phyloP scores from a whole-genome alignment of 2,888 invertebrate species.

The Suillia variegata region DNA sequence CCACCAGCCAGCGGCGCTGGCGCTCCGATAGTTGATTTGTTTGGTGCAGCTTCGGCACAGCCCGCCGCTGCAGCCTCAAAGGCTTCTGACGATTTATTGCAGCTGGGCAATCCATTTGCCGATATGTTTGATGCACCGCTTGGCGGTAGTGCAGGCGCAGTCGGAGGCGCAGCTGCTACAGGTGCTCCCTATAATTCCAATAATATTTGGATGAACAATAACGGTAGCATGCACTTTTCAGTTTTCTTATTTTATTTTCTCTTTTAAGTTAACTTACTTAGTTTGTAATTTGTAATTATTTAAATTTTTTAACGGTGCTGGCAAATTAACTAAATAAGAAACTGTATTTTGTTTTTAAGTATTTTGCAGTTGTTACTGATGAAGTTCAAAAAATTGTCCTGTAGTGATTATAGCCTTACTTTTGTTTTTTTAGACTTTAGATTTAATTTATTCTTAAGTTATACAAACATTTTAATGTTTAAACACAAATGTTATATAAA shows the following conservation, averaged over 20 bases:
- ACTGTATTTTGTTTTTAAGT: neutral
- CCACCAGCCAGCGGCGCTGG: slow-evolving; percentile 65
- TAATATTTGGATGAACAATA: slow-evolving; percentile 64
- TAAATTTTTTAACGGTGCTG: no score
- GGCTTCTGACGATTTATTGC: slow-evolving; percentile 87
- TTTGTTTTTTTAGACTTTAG: slow-evolving; percentile 5
- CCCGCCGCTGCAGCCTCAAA: slow-evolving; percentile 63
- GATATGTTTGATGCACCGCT: slow-evolving; percentile 85
- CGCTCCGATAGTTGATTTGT: slow-evolving; percentile 79
- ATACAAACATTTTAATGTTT: no score
- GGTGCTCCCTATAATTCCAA: slow-evolving; percentile 58
- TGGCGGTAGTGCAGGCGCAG: slow-evolving; percentile 59
- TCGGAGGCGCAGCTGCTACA: slow-evolving; percentile 39
- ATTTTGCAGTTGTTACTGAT: neutral
- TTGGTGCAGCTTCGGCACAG: slow-evolving; percentile 64
- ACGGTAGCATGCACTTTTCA: slow-evolving; percentile 62
- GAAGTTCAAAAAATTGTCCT: neutral
- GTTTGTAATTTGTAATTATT: slow-evolving; percentile 24
- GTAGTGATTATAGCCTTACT: neutral
- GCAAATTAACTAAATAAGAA: no score
- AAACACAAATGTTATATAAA: no score
- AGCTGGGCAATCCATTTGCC: slow-evolving; percentile 90
- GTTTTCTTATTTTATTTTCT: slow-evolving; percentile 38
- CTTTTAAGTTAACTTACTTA: no score
- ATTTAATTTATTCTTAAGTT: no score